phyloP scores from a whole-genome alignment of 2,888 invertebrate species.

The Spilosoma lubricipeda region DNA sequence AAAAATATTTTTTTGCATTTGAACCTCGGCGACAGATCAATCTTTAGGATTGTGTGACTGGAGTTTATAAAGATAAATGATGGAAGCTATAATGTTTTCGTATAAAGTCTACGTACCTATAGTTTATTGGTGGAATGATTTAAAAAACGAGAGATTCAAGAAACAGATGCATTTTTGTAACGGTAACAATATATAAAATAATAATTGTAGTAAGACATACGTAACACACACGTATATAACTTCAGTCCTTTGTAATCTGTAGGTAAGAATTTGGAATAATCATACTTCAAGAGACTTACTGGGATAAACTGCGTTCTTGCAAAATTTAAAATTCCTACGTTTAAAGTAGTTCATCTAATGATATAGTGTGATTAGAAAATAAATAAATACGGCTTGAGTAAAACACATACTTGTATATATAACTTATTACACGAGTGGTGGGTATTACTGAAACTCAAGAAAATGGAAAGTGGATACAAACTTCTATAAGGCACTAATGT shows the following conservation, averaged over 20 bases:
- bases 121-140: background rate
- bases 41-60: background rate
- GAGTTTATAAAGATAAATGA: background rate
- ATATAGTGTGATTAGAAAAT: too few relatives aligned
- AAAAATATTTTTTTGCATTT: background rate
- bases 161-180: too few relatives aligned
- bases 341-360: too few relatives aligned
- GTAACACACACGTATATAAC: too few relatives aligned
- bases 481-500: slow-evolving; percentile 42
- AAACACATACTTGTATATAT: background rate
- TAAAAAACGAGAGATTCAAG: background rate
- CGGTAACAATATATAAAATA: too few relatives aligned
- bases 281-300: background rate
- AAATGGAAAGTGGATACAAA: slow-evolving; percentile 38
- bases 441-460: slow-evolving; percentile 16
- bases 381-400: too few relatives aligned
- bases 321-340: background rate
- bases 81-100: background rate
- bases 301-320: background rate
- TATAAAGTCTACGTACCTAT: background rate
- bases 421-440: background rate
- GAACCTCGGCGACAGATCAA: background rate
- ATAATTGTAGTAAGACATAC: too few relatives aligned
- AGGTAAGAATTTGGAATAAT: too few relatives aligned
- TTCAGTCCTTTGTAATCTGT: too few relatives aligned